These are phyloP conservation scores for Drosophila ogumai DNA, from an alignment of 1,140 invertebrate species.

Conservation along the genomic window DNA sequence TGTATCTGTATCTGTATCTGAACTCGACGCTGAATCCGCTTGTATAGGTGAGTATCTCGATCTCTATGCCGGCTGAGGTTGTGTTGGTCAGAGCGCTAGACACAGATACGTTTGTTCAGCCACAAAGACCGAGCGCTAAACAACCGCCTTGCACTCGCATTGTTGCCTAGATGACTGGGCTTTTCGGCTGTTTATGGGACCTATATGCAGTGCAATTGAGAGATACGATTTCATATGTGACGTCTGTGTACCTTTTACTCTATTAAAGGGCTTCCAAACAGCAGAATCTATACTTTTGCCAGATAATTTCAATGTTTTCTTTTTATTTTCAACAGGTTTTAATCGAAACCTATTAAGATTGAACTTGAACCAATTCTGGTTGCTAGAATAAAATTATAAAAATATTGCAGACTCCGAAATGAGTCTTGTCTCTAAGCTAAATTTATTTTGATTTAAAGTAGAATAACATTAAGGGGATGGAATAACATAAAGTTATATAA, in stretches of 20 bases:
- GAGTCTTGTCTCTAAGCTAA: background rate
- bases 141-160: conserved; percentile 34
- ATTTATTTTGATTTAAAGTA: background rate
- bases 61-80: conserved; percentile 42
- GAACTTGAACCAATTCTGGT: conserved; percentile 34
- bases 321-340: conserved; percentile 18
- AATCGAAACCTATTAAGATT: background rate
- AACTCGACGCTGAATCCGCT: conserved; percentile 23
- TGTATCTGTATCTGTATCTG: conserved; percentile 33
- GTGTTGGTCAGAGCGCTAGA: conserved; percentile 44
- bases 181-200: conserved; percentile 35
- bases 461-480: no score
- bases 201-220: conserved; percentile 41
- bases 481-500: background rate
- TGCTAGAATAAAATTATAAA: background rate
- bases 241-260: conserved; percentile 19
- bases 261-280: background rate
- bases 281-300: background rate
- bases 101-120: conserved; percentile 36
- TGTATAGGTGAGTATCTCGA: conserved; percentile 50
- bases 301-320: background rate
- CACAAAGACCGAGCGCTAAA: conserved; percentile 11
- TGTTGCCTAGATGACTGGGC: conserved; percentile 63
- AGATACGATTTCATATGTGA: conserved; percentile 36
- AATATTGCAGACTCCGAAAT: background rate